A percentile compares a stretch with the other conserved stretches of the same genome.
These are phyloP conservation scores for Cancer borealis DNA, from an alignment of 2,888 invertebrate species.

Conservation along the genomic window DNA sequence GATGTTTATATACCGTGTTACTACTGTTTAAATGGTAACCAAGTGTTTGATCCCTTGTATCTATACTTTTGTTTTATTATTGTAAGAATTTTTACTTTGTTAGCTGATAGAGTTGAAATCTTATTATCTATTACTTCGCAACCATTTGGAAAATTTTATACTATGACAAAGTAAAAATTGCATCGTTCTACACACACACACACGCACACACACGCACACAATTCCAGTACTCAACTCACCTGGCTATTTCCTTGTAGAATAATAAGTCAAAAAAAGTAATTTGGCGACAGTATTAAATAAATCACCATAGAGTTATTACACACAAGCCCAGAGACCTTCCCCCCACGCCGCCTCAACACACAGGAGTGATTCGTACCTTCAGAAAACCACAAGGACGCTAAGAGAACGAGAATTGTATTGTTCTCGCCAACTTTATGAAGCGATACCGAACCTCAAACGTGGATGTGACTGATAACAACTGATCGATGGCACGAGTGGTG, in stretches of 20 bases:
- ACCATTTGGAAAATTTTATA: background rate
- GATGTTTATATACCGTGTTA: background rate
- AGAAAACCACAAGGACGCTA: background rate
- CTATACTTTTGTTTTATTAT: background rate
- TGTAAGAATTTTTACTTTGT: background rate
- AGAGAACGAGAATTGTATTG: slow-evolving; percentile 4
- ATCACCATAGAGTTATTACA: background rate
- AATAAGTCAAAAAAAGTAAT: background rate
- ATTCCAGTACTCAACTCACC: background rate
- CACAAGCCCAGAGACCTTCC: background rate
- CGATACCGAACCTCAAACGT: background rate
- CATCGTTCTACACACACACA: background rate
- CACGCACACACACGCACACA: background rate
- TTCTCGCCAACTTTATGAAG: slow-evolving; percentile 26
- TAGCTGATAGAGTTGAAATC: background rate
- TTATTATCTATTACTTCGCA: background rate
- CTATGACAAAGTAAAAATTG: background rate
- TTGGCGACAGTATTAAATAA: background rate
- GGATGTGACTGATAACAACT: background rate
- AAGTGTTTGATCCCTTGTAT: background rate
- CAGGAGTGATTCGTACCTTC: background rate
- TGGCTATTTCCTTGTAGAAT: background rate
- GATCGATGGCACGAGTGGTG: background rate
- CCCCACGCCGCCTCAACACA: background rate
- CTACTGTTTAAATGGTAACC: background rate